Percentiles rank a stretch among this genome's conserved stretches.
Evolutionary conservation across 2,888 invertebrate genomes (phyloP).

Genomic region (Troides helena): DNA sequence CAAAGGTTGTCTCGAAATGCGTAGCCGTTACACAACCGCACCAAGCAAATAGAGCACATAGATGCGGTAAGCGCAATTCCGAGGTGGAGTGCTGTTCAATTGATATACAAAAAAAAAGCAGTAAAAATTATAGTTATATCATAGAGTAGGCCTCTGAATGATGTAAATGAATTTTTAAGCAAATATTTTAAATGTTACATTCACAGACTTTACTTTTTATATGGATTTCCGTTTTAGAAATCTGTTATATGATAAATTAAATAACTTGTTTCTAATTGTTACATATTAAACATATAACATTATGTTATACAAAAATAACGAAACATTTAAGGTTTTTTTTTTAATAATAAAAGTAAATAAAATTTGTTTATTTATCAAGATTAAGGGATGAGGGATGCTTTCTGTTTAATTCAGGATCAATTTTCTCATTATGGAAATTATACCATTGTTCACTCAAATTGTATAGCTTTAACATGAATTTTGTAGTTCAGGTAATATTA

Average conservation of each 20-base stretch:
- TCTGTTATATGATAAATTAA: no score
- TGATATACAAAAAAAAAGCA: constrained; percentile 20
- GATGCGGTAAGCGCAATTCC: constrained; percentile 47
- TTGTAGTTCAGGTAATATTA: no score
- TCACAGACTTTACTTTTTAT: not conserved
- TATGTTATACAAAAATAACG: no score
- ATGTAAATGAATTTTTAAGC: not conserved
- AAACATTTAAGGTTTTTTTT: no score
- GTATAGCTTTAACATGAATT: not conserved
- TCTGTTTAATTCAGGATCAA: no score
- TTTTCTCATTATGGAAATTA: not conserved
- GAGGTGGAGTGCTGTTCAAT: constrained; percentile 18
- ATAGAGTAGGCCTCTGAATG: constrained; percentile 9
- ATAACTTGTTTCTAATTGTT: no score
- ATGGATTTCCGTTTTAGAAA: no score
- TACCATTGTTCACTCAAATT: not conserved
- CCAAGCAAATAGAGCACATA: constrained; percentile 47
- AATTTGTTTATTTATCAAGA: no score
- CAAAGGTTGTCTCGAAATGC: constrained; percentile 54
- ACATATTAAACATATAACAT: no score
- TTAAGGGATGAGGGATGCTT: no score
- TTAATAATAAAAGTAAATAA: no score
- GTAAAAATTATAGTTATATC: constrained; percentile 16
- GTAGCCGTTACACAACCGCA: constrained; percentile 46
- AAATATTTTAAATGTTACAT: not conserved